These are phyloP conservation scores for Melinopterus prodromus DNA, from an alignment of 2,888 invertebrate species.

Conservation along the genomic window DNA sequence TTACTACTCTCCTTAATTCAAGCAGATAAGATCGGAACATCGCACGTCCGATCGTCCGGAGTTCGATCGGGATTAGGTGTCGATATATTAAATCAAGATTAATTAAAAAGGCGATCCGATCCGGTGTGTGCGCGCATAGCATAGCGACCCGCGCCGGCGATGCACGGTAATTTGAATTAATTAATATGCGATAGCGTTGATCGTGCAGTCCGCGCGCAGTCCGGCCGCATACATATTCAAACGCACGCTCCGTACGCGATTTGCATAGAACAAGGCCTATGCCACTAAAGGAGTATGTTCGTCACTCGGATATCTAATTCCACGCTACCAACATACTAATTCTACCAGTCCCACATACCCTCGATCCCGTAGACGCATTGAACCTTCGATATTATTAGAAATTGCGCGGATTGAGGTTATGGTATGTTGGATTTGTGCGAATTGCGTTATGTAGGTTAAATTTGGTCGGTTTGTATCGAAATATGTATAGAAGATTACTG, in stretches of 20 bases:
- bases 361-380: no score
- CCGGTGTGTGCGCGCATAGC: slow-evolving; percentile 27
- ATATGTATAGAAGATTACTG: no score
- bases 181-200: slow-evolving; percentile 46
- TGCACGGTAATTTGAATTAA: slow-evolving; percentile 52
- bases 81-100: slow-evolving; percentile 49
- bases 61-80: slow-evolving; percentile 42
- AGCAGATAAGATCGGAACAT: slow-evolving; percentile 31
- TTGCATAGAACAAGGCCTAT: slow-evolving; percentile 51
- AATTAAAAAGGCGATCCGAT: slow-evolving; percentile 46
- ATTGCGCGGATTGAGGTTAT: no score
- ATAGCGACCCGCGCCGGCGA: neutral
- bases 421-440: no score
- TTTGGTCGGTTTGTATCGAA: no score
- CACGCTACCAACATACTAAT: slow-evolving; percentile 19
- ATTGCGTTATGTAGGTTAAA: no score
- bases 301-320: slow-evolving; percentile 21
- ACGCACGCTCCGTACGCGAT: slow-evolving; percentile 49
- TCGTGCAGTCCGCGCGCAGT: slow-evolving; percentile 43
- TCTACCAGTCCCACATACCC: neutral
- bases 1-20: neutral
- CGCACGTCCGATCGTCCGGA: slow-evolving; percentile 20
- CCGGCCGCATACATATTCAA: slow-evolving; percentile 52
- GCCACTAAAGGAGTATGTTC: slow-evolving; percentile 37
- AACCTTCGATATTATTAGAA: no score